Evolutionary conservation across 53 echinoderm and acorn worm species (phyloP).

Genomic region (Luidia sarsii): DNA sequence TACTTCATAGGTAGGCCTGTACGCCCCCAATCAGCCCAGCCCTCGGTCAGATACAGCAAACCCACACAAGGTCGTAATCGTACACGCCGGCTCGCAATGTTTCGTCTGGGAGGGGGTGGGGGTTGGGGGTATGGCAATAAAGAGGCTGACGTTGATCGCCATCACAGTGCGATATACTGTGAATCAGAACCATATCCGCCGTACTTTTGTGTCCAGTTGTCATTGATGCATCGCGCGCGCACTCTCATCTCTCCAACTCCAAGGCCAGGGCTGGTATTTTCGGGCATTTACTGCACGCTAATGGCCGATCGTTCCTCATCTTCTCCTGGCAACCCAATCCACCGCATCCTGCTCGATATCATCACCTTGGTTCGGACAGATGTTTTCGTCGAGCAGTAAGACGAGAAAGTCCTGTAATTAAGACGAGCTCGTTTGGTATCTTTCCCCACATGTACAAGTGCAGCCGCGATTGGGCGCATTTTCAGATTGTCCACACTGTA

Average conservation of each 20-base stretch:
- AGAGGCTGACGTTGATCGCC: too few relatives aligned
- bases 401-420: slow-evolving; percentile 30
- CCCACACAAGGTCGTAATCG: too few relatives aligned
- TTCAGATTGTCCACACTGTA: too few relatives aligned
- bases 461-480: too few relatives aligned
- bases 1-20: too few relatives aligned
- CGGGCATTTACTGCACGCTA: slow-evolving; percentile 43
- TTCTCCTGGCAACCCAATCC: not conserved
- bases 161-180: too few relatives aligned
- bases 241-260: slow-evolving; percentile 1
- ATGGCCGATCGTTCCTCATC: slow-evolving; percentile 43
- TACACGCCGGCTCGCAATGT: too few relatives aligned
- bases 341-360: slow-evolving; percentile 15
- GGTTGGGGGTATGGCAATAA: too few relatives aligned
- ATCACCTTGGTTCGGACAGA: slow-evolving; percentile 40
- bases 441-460: too few relatives aligned
- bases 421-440: slow-evolving; percentile 13
- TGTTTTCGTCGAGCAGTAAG: slow-evolving; percentile 39
- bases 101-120: too few relatives aligned
- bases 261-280: slow-evolving; percentile 37
- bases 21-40: too few relatives aligned
- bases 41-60: too few relatives aligned
- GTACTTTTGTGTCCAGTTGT: slow-evolving; percentile 20
- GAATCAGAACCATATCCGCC: not conserved
- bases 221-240: slow-evolving; percentile 27